Percentiles rank a stretch among this genome's conserved stretches.
Evolutionary conservation across 1,140 invertebrate species (phyloP).

Genomic region (Drosophila subobscura): DNA sequence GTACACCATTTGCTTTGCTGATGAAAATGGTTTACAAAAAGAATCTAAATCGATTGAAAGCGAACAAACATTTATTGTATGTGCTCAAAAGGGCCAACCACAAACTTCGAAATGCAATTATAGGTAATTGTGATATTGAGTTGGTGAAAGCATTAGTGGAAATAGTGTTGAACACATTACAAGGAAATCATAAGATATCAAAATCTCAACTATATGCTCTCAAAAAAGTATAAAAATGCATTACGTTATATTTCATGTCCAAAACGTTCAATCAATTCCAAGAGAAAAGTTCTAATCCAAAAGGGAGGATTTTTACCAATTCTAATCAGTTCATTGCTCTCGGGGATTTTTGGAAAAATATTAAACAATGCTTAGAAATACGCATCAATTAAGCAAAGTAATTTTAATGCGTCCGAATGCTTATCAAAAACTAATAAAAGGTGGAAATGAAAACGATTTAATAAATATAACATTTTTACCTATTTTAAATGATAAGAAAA

Average conservation of each 20-base stretch:
- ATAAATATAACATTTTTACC: too few species aligned
- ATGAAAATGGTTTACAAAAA: slow-evolving; percentile 21
- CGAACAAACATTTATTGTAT: slow-evolving; percentile 18
- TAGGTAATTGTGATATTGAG: slow-evolving; percentile 2
- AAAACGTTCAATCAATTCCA: background rate
- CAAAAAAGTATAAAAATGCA: slow-evolving; percentile 16
- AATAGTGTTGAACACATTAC: slow-evolving; percentile 3
- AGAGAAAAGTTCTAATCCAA: background rate
- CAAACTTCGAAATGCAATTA: slow-evolving; percentile 3
- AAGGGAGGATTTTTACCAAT: background rate
- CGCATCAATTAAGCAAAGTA: too few species aligned
- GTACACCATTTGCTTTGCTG: slow-evolving; percentile 1
- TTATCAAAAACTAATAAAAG: too few species aligned
- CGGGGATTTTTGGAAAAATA: slow-evolving; percentile 2
- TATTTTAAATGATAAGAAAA: background rate
- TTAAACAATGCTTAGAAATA: too few species aligned
- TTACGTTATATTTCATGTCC: slow-evolving; percentile 7
- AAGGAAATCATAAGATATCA: background rate
- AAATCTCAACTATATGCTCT: background rate
- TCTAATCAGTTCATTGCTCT: background rate
- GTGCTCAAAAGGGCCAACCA: slow-evolving; percentile 1
- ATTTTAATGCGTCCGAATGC: too few species aligned
- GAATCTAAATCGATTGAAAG: slow-evolving; percentile 7
- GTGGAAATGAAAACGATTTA: too few species aligned
- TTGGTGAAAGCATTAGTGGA: background rate